Evolutionary conservation across 1,140 invertebrate species (phyloP).

Genomic region (Ctenoplectra terminalis): DNA sequence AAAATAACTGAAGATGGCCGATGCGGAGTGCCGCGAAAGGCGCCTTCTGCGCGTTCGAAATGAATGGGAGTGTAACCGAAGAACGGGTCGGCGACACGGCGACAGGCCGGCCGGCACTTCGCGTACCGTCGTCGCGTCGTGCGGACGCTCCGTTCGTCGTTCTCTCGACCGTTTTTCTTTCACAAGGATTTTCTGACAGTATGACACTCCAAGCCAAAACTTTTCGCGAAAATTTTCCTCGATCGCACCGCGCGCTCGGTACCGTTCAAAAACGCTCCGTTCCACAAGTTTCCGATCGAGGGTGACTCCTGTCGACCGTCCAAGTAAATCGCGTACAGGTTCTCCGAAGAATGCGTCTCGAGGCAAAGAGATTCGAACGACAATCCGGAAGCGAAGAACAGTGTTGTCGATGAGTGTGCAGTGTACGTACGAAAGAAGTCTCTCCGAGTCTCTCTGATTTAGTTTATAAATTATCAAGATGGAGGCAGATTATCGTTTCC

Average conservation of each 20-base stretch:
- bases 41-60: slow-evolving; percentile 15
- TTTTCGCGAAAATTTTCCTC: neutral
- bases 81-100: slow-evolving; percentile 33
- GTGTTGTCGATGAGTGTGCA: slow-evolving; percentile 14
- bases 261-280: too few species aligned
- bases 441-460: too few species aligned
- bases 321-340: neutral
- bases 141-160: slow-evolving; percentile 39
- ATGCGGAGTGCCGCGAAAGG: neutral
- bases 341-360: neutral
- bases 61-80: slow-evolving; percentile 57
- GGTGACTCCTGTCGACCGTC: neutral
- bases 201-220: neutral
- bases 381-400: neutral
- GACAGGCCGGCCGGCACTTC: slow-evolving; percentile 69
- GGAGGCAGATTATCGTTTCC: neutral
- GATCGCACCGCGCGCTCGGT: neutral
- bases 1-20: neutral
- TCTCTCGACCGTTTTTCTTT: neutral
- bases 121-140: slow-evolving; percentile 71
- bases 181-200: neutral
- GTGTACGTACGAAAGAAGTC: neutral
- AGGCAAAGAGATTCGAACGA: neutral
- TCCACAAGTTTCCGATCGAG: neutral
- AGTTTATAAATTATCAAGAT: neutral